These are phyloP conservation scores for Emys orbicularis DNA, from an alignment of 2,797 vertebrate species.

Conservation along the genomic window DNA sequence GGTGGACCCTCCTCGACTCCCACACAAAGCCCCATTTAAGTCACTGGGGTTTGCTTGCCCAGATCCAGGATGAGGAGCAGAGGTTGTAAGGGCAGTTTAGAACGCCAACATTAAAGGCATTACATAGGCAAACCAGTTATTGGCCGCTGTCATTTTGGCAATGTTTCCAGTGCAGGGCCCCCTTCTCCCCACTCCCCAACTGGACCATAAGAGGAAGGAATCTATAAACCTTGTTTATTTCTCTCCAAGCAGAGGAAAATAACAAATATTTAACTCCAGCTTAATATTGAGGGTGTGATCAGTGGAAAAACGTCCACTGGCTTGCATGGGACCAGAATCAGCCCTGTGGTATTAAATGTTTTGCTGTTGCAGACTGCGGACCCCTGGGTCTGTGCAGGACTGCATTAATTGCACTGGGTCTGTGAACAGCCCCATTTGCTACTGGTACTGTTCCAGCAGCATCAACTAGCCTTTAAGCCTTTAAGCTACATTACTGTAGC, in stretches of 20 bases:
- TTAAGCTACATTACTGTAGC: not conserved
- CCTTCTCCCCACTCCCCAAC: not conserved
- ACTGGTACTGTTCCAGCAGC: not conserved
- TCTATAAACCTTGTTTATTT: conserved; percentile 15
- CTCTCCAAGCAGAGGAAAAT: conserved; percentile 67
- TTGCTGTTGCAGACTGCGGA: not conserved
- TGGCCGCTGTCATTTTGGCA: not conserved
- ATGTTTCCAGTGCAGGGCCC: not conserved
- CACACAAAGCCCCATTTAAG: not conserved
- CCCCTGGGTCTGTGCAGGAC: not conserved
- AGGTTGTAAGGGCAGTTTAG: not conserved
- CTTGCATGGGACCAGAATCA: conserved; percentile 25
- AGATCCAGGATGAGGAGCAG: not conserved
- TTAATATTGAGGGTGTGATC: conserved; percentile 24
- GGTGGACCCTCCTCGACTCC: too few species aligned
- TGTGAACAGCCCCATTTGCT: not conserved
- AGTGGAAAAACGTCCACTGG: not conserved
- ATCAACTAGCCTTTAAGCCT: not conserved
- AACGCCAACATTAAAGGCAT: not conserved
- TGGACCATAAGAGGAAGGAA: conserved; percentile 6
- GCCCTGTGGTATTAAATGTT: not conserved
- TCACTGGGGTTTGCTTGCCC: not conserved
- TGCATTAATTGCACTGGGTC: accelerated
- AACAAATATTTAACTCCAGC: conserved; percentile 60
- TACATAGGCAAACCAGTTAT: not conserved